Conservation (phyloP, 2,113 vertebrate genomes). For the Sciurus niger region DNA sequence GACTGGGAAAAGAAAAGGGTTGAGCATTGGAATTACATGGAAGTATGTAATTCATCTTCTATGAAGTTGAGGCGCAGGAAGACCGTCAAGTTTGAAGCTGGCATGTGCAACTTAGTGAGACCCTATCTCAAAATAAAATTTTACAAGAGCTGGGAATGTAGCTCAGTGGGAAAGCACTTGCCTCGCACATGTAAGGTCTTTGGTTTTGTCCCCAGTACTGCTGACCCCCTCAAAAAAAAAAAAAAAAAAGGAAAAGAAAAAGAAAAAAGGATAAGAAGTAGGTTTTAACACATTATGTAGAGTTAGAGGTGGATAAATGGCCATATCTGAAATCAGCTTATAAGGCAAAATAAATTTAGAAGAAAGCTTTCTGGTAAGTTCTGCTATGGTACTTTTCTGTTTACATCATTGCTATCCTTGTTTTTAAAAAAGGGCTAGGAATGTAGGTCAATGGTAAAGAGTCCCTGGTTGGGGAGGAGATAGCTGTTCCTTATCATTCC, state of each 20-base stretch:
- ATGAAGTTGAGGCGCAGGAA: background rate
- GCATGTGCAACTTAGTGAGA: background rate
- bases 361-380: slow-evolving; percentile 1
- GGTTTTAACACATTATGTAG: background rate
- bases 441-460: too few species aligned
- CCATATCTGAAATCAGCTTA: background rate
- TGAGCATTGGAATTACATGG: background rate
- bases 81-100: background rate
- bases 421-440: too few species aligned
- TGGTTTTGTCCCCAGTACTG: background rate
- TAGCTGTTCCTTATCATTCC: too few species aligned
- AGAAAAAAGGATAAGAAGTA: background rate
- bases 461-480: too few species aligned
- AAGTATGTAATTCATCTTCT: background rate
- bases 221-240: background rate
- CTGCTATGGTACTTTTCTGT: background rate
- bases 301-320: background rate
- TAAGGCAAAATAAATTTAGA: slow-evolving; percentile 44
- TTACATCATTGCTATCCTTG: background rate
- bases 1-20: background rate
- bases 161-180: background rate
- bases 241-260: background rate
- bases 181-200: too few species aligned
- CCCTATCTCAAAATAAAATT: background rate
- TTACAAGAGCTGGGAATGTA: background rate